phyloP scores from a whole-genome alignment of 1,140 invertebrate species.

The Drosophila cardini region DNA sequence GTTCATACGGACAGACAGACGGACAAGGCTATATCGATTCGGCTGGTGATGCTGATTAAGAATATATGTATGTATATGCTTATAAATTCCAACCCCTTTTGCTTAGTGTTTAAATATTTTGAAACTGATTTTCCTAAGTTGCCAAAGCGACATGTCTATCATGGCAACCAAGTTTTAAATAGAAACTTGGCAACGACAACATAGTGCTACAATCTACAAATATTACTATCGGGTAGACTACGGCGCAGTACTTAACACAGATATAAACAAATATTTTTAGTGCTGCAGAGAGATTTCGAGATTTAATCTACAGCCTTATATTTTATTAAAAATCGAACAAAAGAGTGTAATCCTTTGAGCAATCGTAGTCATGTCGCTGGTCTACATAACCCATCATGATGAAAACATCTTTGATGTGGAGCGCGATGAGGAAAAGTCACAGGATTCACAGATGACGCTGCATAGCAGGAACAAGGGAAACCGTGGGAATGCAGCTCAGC shows the following conservation, averaged over 20 bases:
- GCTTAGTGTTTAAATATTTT: neutral
- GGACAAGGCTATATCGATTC: no score
- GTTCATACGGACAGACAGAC: no score
- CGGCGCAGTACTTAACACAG: neutral
- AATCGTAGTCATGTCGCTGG: conserved; percentile 82
- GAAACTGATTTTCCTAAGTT: conserved; percentile 1
- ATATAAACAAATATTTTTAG: neutral
- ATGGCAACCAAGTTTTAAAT: conserved; percentile 25
- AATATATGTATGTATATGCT: no score
- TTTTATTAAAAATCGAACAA: neutral
- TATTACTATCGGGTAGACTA: conserved; percentile 9
- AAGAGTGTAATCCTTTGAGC: no score
- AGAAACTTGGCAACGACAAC: conserved; percentile 31
- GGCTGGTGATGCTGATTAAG: no score
- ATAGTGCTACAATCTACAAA: neutral
- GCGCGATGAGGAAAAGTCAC: conserved; percentile 47
- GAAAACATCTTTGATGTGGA: conserved; percentile 85
- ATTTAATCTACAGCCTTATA: conserved; percentile 29
- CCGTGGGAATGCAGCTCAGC: no score
- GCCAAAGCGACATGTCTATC: conserved; percentile 21
- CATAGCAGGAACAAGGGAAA: neutral
- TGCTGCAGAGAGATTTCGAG: conserved; percentile 27
- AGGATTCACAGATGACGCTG: neutral
- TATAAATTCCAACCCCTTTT: neutral
- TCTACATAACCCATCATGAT: conserved; percentile 85